phyloP scores from a whole-genome alignment of 2,797 vertebrate species.

The Sus cebifrons region DNA sequence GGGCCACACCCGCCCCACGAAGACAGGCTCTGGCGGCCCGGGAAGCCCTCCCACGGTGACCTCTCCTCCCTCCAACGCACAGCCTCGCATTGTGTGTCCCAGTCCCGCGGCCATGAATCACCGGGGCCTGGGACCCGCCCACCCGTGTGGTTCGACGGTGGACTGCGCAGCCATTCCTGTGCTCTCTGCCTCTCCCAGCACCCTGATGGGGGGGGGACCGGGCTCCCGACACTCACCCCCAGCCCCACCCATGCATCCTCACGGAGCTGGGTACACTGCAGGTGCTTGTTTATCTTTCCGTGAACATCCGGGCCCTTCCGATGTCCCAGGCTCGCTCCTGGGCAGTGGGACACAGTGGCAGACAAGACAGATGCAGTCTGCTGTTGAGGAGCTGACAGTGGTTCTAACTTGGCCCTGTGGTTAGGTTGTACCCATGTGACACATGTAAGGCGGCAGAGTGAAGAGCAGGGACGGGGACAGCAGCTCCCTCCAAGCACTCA shows the following conservation, averaged over 20 bases:
- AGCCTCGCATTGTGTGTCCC: constrained; percentile 74
- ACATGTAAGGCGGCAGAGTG: not conserved
- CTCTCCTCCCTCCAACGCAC: constrained; percentile 72
- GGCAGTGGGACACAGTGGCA: not conserved
- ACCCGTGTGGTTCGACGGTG: not conserved
- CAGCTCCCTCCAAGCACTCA: constrained; percentile 21
- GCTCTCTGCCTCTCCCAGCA: constrained; percentile 30
- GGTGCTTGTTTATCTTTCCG: not conserved
- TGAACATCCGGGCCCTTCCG: not conserved
- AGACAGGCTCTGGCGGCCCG: not conserved
- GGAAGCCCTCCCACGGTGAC: constrained; percentile 57
- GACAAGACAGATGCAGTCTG: constrained; percentile 34
- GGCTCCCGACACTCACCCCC: not conserved
- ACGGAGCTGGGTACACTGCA: not conserved
- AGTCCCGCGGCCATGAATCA: constrained; percentile 79
- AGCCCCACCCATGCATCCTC: not conserved
- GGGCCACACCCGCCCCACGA: constrained; percentile 8
- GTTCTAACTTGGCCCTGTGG: constrained; percentile 17
- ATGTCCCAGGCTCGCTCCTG: not conserved
- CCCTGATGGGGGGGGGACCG: not conserved
- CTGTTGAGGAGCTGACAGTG: not conserved
- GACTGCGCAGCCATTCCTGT: not conserved
- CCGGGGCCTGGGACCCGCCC: constrained; percentile 34
- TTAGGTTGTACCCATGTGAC: not conserved
- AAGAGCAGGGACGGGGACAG: not conserved